These are phyloP conservation scores for Spea bombifrons DNA, from an alignment of 2,113 vertebrate genomes.

Conservation along the genomic window DNA sequence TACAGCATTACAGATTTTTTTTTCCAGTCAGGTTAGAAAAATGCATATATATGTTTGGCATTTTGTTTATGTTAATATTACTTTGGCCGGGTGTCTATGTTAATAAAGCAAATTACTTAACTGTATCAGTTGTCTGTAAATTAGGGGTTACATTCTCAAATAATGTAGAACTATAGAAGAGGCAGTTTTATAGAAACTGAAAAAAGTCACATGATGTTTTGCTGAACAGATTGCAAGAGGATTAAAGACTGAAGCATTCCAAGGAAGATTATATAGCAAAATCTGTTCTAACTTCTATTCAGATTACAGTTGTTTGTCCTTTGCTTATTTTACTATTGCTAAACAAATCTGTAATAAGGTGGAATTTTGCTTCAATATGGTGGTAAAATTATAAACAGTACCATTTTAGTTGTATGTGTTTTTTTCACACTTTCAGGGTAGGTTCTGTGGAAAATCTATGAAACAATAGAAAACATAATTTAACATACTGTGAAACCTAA, in stretches of 20 bases:
- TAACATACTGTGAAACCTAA: no score
- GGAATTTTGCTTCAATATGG: constrained; percentile 3
- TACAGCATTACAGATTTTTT: no score
- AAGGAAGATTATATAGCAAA: constrained; percentile 47
- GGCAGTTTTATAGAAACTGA: constrained; percentile 22
- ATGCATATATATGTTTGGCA: no score
- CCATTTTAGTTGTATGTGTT: background rate
- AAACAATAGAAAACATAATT: no score
- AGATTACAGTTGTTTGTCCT: constrained; percentile 37
- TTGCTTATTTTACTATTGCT: constrained; percentile 29
- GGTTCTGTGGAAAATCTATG: no score
- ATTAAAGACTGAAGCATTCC: constrained; percentile 43
- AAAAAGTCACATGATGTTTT: constrained; percentile 37
- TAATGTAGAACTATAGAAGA: constrained; percentile 23
- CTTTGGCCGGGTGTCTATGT: no score
- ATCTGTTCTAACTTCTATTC: constrained; percentile 46
- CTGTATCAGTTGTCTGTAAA: background rate
- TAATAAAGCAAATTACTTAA: no score
- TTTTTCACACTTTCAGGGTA: no score
- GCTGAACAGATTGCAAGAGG: constrained; percentile 45
- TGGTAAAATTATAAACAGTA: background rate
- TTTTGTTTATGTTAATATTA: no score
- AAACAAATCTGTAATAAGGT: constrained; percentile 31
- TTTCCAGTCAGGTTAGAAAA: no score
- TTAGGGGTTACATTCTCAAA: constrained; percentile 14